Evolutionary conservation across 2,113 vertebrate species (phyloP), one percentile per base, ranked within the genome.

Genomic region (Blennius ocellaris): DNA sequence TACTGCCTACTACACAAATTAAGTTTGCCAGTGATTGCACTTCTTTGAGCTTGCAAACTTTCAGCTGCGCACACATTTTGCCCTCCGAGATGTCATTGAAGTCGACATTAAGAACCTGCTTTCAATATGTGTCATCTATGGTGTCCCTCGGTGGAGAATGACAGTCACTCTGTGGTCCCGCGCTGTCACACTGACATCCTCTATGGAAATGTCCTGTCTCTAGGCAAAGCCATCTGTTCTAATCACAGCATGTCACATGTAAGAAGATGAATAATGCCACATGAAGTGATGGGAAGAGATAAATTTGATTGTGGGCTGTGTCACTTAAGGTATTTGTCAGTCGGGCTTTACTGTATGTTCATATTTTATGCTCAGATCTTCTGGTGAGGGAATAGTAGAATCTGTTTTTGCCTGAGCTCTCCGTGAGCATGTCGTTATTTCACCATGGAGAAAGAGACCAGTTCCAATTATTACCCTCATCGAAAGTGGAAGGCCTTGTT

Each of bases 181-280:
- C 10, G 62, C 49, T 65, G 66, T 58, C 74, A 60, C 64, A 65
- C 40, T 51, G 66, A 76, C 73, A 58, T 51, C 47, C 44, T 30
- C 62, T 44, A 45, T 39, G 5, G 58, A 60, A 73, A 47, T 21
- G 61, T 51, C 47, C 59, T 65, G 51, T 76, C 69, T 51, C 8
- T 37, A 9, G 64, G 64, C 69, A 73, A 61, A 82, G 51, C 40
- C 67, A 69, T 87, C 48, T 66, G 65, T 81, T 87, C 47, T 77
- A 79, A 74, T 83, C 54, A 41, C 66, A 59, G 56, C 54, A 10
- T 65, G 72, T 63, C 72, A 60, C 66, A 68, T 47, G 8, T 11
- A 48, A 59, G 54, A 76, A 61, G 57, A 63, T 78, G 65, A 73
- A 65, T 73, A 72, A 63, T 12, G 7, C 8, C 8, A 43, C 61